These are phyloP conservation scores for Axea sp. DNA, from an alignment of 2,888 invertebrate species.

Conservation along the genomic window DNA sequence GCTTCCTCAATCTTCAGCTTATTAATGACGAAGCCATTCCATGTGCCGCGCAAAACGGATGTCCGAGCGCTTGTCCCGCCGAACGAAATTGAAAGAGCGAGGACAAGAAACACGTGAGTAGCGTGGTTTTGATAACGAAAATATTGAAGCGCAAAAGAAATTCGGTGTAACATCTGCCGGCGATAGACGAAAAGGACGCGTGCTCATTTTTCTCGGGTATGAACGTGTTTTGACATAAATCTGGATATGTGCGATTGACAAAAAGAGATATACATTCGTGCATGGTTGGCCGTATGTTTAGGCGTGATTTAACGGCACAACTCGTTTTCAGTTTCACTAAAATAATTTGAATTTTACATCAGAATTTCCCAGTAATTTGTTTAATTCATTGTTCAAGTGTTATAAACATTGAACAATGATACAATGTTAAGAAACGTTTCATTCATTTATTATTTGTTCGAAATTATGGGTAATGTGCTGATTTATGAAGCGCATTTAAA, in stretches of 20 bases:
- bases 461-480: too few species aligned
- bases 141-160: conserved; percentile 30
- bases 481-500: too few species aligned
- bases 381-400: too few species aligned
- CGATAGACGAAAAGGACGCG: conserved; percentile 23
- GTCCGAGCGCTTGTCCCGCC: too few species aligned
- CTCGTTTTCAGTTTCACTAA: too few species aligned
- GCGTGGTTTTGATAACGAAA: conserved; percentile 51
- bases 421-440: too few species aligned
- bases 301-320: not conserved
- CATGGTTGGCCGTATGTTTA: not conserved
- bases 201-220: conserved; percentile 15
- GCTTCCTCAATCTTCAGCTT: too few species aligned
- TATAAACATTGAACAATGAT: too few species aligned
- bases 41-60: conserved; percentile 6
- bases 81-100: conserved; percentile 40
- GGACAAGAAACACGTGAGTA: conserved; percentile 38
- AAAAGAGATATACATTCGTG: not conserved
- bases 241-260: not conserved
- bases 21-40: conserved; percentile 41
- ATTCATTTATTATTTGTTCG: too few species aligned
- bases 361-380: too few species aligned
- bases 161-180: conserved; percentile 40
- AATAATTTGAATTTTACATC: too few species aligned
- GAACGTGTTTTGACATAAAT: conserved; percentile 26